These are phyloP conservation scores for Aphrocallistes beatrix DNA, from an alignment of 37 sponge, comb jelly and placozoan species.

Conservation along the genomic window DNA sequence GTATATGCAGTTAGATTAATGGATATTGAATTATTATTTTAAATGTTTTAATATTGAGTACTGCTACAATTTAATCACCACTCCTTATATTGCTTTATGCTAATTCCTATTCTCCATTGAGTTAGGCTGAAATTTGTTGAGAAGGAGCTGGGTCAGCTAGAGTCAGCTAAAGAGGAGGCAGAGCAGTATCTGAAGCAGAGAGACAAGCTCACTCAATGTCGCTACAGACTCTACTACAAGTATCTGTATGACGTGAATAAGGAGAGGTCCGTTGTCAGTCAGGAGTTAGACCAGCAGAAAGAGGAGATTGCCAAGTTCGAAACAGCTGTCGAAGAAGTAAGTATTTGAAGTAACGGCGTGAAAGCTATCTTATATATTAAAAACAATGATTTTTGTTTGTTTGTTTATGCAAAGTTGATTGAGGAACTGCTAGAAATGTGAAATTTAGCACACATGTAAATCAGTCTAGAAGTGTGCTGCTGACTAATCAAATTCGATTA, in stretches of 20 bases:
- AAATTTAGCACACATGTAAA: no score
- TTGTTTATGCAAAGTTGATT: neutral
- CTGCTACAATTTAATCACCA: neutral
- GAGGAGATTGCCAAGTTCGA: neutral
- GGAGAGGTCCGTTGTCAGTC: neutral
- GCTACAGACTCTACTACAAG: constrained; percentile 46
- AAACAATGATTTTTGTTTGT: no score
- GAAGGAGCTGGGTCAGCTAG: constrained; percentile 72
- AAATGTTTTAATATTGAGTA: neutral
- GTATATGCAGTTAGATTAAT: neutral
- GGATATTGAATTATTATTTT: neutral
- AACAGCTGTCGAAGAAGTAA: neutral
- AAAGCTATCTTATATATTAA: no score
- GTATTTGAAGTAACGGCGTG: no score
- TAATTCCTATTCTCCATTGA: constrained; percentile 26
- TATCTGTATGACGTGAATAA: constrained; percentile 37
- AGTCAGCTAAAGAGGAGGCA: constrained; percentile 85
- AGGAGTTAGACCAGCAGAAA: neutral
- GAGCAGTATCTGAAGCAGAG: constrained; percentile 65
- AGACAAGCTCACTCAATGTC: constrained; percentile 42
- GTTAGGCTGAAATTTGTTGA: constrained; percentile 83
- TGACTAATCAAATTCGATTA: no score
- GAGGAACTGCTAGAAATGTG: no score
- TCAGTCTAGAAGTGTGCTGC: no score
- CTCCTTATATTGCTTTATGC: neutral